Percentiles rank a stretch among this genome's conserved stretches.
Evolutionary conservation across 2,888 invertebrate species (phyloP).

Genomic region (Bellardia pandia): DNA sequence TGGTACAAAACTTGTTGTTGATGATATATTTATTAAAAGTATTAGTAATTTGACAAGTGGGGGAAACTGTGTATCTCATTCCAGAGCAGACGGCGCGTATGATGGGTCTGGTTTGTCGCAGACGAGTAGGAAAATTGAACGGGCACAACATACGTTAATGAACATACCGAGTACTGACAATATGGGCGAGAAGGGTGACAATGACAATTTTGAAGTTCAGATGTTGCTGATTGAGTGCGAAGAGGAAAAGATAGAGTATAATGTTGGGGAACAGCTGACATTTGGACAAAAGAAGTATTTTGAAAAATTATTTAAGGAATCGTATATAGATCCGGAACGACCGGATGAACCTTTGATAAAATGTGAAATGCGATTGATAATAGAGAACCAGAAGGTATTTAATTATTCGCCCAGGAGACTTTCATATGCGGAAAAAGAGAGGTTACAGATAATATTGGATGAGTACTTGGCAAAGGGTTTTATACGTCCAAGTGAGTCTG

Average conservation of each 20-base stretch:
- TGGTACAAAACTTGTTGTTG: slow-evolving; percentile 23
- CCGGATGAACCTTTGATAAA: slow-evolving; percentile 4
- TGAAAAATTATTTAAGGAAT: slow-evolving; percentile 19
- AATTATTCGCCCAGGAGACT: slow-evolving; percentile 32
- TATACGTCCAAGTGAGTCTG: slow-evolving; percentile 51
- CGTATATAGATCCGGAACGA: slow-evolving; percentile 14
- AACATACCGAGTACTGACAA: not conserved
- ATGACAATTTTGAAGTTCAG: slow-evolving; percentile 21
- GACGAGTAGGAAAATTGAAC: not conserved
- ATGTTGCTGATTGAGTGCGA: slow-evolving; percentile 44
- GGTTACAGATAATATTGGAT: slow-evolving; percentile 39
- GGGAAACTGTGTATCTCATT: not conserved
- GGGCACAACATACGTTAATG: not conserved
- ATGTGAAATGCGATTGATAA: slow-evolving; percentile 36
- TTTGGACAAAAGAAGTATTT: slow-evolving; percentile 21
- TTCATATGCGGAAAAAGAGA: slow-evolving; percentile 30
- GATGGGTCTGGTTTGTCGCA: not conserved
- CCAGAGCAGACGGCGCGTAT: not conserved
- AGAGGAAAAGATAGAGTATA: not conserved
- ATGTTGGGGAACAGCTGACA: too few relatives aligned
- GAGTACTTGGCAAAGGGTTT: slow-evolving; percentile 46
- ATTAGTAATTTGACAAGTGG: not conserved
- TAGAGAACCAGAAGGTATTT: slow-evolving; percentile 20
- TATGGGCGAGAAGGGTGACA: not conserved
- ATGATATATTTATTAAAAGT: too few relatives aligned